Conservation (phyloP, 1,140 invertebrate species). For the Drosophila simulans region DNA sequence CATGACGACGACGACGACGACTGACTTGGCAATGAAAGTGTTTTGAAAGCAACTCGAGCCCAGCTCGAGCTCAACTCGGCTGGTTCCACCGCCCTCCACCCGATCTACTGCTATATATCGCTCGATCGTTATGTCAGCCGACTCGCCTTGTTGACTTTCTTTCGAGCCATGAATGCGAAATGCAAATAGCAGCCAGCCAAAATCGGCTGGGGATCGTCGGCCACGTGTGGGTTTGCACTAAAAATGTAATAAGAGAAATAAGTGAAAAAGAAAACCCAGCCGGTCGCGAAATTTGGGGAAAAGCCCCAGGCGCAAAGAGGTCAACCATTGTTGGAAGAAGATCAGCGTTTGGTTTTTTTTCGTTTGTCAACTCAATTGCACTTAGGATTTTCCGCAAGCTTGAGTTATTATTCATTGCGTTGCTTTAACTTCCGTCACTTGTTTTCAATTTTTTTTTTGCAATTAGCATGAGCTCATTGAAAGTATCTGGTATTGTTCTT, state of each 20-base stretch:
- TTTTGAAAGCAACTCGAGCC: conserved; percentile 48
- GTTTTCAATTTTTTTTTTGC: conserved; percentile 9
- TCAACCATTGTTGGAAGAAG: conserved; percentile 30
- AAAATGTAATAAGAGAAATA: conserved; percentile 18
- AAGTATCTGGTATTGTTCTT: neutral
- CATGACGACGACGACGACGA: conserved; percentile 24
- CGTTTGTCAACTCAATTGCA: conserved; percentile 15
- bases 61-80: neutral
- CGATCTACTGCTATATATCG: neutral
- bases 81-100: neutral
- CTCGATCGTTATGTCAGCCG: conserved; percentile 68
- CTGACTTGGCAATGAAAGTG: conserved; percentile 72
- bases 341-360: conserved; percentile 28
- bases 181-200: conserved; percentile 58
- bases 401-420: conserved; percentile 19
- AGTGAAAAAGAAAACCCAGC: conserved; percentile 9
- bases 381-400: conserved; percentile 25
- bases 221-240: conserved; percentile 38
- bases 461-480: conserved; percentile 41
- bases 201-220: conserved; percentile 36
- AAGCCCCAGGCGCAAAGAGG: conserved; percentile 39
- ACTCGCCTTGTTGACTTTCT: conserved; percentile 73
- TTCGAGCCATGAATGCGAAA: conserved; percentile 61
- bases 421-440: conserved; percentile 29
- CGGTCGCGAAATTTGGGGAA: conserved; percentile 29